Evolutionary conservation across 2,113 vertebrate genomes (phyloP), one percentile per base, ranked within the genome.

Genomic region (Pygoscelis adeliae): DNA sequence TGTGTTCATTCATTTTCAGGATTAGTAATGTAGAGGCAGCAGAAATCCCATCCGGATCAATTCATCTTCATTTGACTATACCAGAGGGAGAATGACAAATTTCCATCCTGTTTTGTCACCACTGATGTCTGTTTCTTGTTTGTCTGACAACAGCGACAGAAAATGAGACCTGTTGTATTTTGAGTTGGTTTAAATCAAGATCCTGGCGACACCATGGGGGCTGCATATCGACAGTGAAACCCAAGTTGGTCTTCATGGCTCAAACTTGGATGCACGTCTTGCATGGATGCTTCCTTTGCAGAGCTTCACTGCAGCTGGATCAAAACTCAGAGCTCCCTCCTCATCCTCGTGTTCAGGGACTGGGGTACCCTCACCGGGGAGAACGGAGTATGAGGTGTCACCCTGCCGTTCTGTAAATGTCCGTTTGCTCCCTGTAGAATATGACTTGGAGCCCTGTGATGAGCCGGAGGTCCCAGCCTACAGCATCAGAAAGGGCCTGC

Each of bases 381-480:
- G 71, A 7, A 7, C 0, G 23, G n/a, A 9, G 26, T 1, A 5
- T 1, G 0, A 18, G 11, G 22, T 5, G 1, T 30, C 49, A 4
- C 32, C 11, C 11, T 59, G 5, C 53, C 34, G 0, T 5, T 8
- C n/a, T 20, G 2, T 4, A 1, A 40, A 49, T 8, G 1, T 67
- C 66, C 20, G 0, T 11, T 49, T 86, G 2, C 47, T 81, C 80
- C 95, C 58, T 26, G 13, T 76, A 99, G 99, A 99, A 14, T 99
- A 99, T 23, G 99, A 99, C 80, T 29, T 99, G 97, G 99, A 99
- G 96, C 99, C 99, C 3, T 99, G 99, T 10, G 99, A 99, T 4
- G 99, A 99, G 97, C 99, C 99, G 0, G 99, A 99, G 30, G 99
- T 99, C 46, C 99, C 99, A 0, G 98, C 98, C 38, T 99, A 99